These are phyloP conservation scores for Premnoplex brunnescens DNA, from an alignment of 2,797 vertebrate species.

Conservation along the genomic window DNA sequence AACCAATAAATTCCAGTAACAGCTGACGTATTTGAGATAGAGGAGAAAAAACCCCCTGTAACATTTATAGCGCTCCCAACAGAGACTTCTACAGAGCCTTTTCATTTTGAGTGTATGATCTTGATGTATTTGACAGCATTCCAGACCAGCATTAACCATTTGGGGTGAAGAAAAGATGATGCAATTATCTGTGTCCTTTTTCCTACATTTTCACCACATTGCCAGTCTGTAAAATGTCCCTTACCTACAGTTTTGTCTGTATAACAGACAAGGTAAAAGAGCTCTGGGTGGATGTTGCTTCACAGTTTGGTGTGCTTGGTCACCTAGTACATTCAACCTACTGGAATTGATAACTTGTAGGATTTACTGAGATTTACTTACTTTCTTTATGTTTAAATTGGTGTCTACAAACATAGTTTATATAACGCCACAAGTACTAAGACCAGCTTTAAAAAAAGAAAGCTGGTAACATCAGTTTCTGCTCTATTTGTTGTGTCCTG, in stretches of 20 bases:
- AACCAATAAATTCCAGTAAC: constrained; percentile 37
- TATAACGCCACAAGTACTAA: neutral
- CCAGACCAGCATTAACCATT: neutral
- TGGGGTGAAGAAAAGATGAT: neutral
- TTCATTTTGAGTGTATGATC: constrained; percentile 10
- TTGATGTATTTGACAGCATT: neutral
- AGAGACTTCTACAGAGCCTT: neutral
- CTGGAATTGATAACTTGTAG: neutral
- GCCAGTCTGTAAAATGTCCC: neutral
- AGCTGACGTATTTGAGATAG: constrained; percentile 26
- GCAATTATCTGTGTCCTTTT: neutral
- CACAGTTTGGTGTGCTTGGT: neutral
- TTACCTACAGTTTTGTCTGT: neutral
- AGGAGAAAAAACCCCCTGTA: neutral
- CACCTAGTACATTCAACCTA: neutral
- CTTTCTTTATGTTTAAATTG: neutral
- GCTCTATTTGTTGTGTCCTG: neutral
- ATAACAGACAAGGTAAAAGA: neutral
- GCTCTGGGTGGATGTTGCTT: neutral
- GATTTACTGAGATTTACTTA: neutral
- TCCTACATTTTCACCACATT: neutral
- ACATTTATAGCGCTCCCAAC: neutral
- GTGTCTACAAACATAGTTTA: neutral
- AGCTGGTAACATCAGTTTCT: neutral
- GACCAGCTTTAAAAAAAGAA: neutral